phyloP scores from a whole-genome alignment of 2,888 invertebrate genomes.

The Conistra vaccinii region DNA sequence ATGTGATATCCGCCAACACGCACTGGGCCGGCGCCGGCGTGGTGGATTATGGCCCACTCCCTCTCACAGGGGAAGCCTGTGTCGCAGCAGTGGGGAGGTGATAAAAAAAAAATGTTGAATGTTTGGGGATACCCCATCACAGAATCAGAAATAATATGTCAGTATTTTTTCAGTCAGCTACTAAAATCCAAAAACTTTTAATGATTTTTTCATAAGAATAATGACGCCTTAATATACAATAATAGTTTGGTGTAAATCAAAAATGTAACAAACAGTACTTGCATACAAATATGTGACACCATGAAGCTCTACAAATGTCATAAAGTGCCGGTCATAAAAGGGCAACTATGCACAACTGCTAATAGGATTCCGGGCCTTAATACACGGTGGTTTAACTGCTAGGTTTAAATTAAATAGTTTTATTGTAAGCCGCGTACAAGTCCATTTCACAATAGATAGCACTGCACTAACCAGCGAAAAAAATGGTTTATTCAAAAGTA shows the following conservation, averaged over 20 bases:
- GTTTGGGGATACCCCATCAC: background rate
- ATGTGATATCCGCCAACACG: background rate
- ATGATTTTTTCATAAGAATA: no score
- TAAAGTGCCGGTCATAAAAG: slow-evolving; percentile 42
- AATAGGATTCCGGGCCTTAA: slow-evolving; percentile 45
- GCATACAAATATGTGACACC: slow-evolving; percentile 10
- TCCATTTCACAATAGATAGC: background rate
- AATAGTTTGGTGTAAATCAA: background rate
- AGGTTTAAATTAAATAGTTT: slow-evolving; percentile 45
- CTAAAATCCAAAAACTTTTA: background rate
- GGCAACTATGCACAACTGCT: slow-evolving; percentile 56
- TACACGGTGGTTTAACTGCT: slow-evolving; percentile 18
- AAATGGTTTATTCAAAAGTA: background rate
- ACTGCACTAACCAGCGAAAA: background rate
- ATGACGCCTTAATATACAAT: no score
- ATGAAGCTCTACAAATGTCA: slow-evolving; percentile 35
- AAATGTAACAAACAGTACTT: background rate
- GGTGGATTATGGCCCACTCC: no score
- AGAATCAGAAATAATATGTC: background rate
- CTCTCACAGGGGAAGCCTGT: background rate
- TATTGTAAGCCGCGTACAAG: slow-evolving; percentile 18
- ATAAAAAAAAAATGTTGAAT: background rate
- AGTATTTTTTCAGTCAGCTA: background rate
- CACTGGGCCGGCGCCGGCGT: background rate
- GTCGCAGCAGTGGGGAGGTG: no score